Percentiles rank a stretch among this genome's conserved stretches.
These are phyloP conservation scores for Podiceps cristatus DNA, from an alignment of 2,113 vertebrate genomes.

Conservation along the genomic window DNA sequence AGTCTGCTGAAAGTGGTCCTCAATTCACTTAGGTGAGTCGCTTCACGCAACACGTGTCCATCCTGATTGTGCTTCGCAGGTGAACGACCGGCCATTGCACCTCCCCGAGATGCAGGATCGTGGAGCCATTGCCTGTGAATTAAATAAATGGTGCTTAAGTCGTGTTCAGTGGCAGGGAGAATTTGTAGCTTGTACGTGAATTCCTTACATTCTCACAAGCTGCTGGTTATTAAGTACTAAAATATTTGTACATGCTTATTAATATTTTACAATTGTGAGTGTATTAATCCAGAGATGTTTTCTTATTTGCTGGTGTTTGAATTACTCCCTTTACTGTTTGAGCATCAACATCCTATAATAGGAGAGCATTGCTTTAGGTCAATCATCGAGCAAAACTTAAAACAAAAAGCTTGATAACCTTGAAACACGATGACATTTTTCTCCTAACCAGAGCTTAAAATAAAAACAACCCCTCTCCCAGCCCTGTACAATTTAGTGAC, in stretches of 20 bases:
- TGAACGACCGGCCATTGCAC: too few relatives aligned
- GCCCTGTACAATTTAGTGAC: neutral
- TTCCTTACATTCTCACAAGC: neutral
- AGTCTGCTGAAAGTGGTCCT: neutral
- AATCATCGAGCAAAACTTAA: neutral
- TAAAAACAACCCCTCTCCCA: neutral
- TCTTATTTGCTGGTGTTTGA: neutral
- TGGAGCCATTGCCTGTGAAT: neutral
- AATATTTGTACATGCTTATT: neutral
- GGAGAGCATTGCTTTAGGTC: neutral
- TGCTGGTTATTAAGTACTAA: neutral
- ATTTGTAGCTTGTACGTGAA: neutral
- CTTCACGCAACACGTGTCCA: fast-evolving
- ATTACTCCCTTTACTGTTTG: neutral
- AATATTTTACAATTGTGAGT: neutral
- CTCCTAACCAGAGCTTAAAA: neutral
- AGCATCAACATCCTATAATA: neutral
- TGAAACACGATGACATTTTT: neutral
- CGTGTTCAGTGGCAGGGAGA: neutral
- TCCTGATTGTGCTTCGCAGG: neutral
- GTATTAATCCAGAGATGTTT: neutral
- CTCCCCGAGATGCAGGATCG: neutral
- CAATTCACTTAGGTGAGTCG: fast-evolving
- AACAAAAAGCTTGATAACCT: neutral
- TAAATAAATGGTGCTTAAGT: neutral